Base-by-base conservation (phyloP, 2,888 invertebrate genomes). In the Xylocampa areola region DNA sequence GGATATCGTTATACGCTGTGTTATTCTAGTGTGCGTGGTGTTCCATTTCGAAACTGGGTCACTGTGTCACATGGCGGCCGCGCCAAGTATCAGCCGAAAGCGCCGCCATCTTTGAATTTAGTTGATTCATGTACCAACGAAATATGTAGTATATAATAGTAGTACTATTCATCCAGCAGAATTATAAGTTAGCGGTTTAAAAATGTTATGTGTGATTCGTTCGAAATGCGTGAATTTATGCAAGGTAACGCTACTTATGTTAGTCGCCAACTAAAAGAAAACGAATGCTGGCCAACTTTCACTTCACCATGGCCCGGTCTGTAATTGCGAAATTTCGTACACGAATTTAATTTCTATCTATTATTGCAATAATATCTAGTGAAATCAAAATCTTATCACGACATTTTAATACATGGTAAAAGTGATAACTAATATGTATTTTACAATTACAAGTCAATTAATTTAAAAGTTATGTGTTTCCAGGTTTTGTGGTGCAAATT, bases 21-120 rank as follows among this genome's bases (percentile, higher is more conserved):
- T 80, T 87, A 83, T 84, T 85, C 86, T 89, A 87, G 88, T 89
- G 88, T 87, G 88, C 87, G 88, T 84, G 83, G 85, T 88, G 91
- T 91, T 92, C 91, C 92, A 92, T 93, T 92, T 94, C 88, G 85
- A 90, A 94, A 93, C 89, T 93, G 81, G 94, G 94, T 93, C 88
- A 94, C 85, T 84, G 83, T 93, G 94, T 92, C 93, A 89, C 82
- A 89, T 85, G 89, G 89, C 90, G 86, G 88, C 87, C 88, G 87
- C 88, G 86, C 85, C 87, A 87, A 89, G 86, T 87, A 88, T 85
- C 84, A 84, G 76, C 82, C 84, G 85, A 87, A 85, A 82, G 82
- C 85, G 87, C 83, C 90, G 89, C 90, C 92, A 91, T 92, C 90
- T 91, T 92, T 89, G 86, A 86, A 90, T 87, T 89, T 84, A 79